Conservation (phyloP, 2,113 vertebrate genomes). For the Empidonax alnorum region DNA sequence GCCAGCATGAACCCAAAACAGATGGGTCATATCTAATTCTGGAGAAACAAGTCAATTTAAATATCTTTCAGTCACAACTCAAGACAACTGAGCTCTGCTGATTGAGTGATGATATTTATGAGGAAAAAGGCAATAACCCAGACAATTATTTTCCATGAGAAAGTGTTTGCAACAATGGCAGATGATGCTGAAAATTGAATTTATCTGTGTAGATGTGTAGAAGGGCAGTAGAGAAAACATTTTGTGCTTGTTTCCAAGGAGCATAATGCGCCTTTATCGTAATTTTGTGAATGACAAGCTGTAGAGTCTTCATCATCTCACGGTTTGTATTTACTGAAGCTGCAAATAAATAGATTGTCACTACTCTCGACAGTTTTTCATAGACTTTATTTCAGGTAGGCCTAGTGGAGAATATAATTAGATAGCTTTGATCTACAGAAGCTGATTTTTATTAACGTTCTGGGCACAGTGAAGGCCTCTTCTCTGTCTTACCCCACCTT, state of each 20-base stretch:
- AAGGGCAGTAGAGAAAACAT: neutral
- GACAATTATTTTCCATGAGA: neutral
- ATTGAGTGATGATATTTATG: neutral
- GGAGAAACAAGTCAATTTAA: neutral
- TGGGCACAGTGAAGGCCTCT: neutral
- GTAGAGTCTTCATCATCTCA: neutral
- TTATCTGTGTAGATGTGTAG: neutral
- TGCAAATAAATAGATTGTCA: neutral
- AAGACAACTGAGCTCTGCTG: neutral
- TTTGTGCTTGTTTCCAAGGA: neutral
- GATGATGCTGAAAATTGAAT: neutral
- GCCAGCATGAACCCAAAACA: neutral
- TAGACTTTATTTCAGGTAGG: neutral
- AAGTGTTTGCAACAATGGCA: neutral
- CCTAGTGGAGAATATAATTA: neutral
- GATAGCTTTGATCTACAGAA: neutral
- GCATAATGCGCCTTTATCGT: neutral
- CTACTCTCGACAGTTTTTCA: neutral
- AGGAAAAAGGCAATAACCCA: neutral
- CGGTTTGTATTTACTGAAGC: neutral
- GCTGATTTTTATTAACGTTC: neutral
- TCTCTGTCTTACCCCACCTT: fast-evolving
- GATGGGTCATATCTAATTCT: neutral
- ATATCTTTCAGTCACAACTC: neutral
- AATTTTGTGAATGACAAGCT: neutral